Percentiles rank a stretch among this genome's conserved stretches.
phyloP scores from a whole-genome alignment of 2,113 vertebrate species.

The Kobus ellipsiprymnus region DNA sequence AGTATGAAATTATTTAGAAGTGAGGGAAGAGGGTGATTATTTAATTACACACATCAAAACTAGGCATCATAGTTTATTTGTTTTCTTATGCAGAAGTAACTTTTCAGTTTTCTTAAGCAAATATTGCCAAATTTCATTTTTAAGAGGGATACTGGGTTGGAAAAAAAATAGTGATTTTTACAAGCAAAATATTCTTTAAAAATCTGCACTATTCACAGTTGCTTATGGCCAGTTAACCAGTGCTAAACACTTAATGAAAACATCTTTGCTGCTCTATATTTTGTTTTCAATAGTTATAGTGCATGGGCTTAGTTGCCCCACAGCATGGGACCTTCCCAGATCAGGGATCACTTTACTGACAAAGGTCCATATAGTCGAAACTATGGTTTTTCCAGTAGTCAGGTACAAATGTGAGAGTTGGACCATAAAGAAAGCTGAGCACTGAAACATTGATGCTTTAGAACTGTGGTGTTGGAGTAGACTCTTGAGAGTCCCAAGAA shows the following conservation, averaged over 20 bases:
- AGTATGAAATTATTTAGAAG: neutral
- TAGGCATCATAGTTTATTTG: neutral
- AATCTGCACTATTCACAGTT: neutral
- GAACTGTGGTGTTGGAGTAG: neutral
- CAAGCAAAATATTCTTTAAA: neutral
- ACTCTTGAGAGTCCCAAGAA: neutral
- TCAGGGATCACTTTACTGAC: neutral
- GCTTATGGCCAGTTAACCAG: neutral
- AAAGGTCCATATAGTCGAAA: neutral
- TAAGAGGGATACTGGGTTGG: neutral
- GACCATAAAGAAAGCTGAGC: neutral
- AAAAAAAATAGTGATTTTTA: neutral
- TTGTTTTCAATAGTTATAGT: neutral
- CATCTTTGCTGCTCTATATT: neutral
- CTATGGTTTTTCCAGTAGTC: neutral
- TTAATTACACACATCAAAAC: neutral
- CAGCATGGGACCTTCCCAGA: neutral
- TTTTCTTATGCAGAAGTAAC: neutral
- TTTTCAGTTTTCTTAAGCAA: neutral
- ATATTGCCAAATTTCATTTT: slow-evolving; percentile 3
- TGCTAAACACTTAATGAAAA: neutral
- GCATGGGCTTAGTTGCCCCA: neutral
- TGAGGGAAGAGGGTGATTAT: neutral
- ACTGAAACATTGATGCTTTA: neutral
- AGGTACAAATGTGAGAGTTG: neutral